These are phyloP conservation scores for Drosophila dives DNA, from an alignment of 2,888 invertebrate species.

Conservation along the genomic window DNA sequence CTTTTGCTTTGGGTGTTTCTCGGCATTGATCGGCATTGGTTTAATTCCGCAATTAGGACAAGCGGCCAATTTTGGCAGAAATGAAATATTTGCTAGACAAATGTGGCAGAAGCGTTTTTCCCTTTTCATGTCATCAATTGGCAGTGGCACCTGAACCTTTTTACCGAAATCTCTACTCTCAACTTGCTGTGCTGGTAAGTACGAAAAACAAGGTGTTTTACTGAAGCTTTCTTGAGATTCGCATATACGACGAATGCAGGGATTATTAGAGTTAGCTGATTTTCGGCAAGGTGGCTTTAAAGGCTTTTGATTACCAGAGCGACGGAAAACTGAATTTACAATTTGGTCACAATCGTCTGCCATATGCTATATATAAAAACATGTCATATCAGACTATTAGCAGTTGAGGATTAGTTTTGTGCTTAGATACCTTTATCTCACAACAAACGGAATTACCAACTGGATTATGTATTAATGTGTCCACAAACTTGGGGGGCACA, in stretches of 20 bases:
- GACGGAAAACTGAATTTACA: slow-evolving; percentile 7
- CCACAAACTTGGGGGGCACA: slow-evolving; percentile 45
- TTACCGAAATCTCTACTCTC: slow-evolving; percentile 6
- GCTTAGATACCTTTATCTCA: slow-evolving; percentile 57
- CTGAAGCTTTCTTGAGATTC: not conserved
- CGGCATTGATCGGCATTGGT: slow-evolving; percentile 61
- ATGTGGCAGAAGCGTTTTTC: slow-evolving; percentile 72
- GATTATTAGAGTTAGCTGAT: not conserved
- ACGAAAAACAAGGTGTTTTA: slow-evolving; percentile 11
- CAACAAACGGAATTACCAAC: slow-evolving; percentile 48
- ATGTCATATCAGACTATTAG: not conserved
- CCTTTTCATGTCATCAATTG: slow-evolving; percentile 11
- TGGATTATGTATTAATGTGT: slow-evolving; percentile 43
- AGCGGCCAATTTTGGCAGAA: slow-evolving; percentile 84
- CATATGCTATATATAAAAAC: slow-evolving; percentile 42
- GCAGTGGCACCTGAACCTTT: slow-evolving; percentile 1
- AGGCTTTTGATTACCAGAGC: not conserved
- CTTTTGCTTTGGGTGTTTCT: slow-evolving; percentile 61
- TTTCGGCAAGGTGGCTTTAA: slow-evolving; percentile 11
- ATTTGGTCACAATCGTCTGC: slow-evolving; percentile 48
- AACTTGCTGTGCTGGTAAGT: slow-evolving; percentile 7
- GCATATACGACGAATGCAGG: not conserved
- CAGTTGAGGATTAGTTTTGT: not conserved
- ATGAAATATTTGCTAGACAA: slow-evolving; percentile 78
- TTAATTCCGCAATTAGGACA: slow-evolving; percentile 82